phyloP scores from a whole-genome alignment of 2,888 invertebrate species.

The Phytoseiulus persimilis region DNA sequence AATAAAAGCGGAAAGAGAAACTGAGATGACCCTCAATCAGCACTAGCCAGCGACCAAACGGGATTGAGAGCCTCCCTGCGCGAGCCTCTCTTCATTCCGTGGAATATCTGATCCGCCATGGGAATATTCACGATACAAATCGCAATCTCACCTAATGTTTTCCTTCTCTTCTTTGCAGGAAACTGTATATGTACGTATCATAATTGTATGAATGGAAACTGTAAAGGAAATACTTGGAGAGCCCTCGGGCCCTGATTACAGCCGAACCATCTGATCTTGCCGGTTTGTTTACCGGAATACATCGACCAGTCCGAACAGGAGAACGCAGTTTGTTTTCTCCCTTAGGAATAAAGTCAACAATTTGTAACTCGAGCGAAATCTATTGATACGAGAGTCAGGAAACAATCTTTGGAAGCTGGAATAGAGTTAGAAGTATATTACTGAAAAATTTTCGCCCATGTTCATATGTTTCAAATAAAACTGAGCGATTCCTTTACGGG shows the following conservation, averaged over 20 bases:
- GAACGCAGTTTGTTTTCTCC: background rate
- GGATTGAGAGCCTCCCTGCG: no score
- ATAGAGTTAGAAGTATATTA: background rate
- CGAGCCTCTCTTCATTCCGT: no score
- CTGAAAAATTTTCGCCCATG: background rate
- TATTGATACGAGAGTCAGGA: background rate
- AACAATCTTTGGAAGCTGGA: background rate
- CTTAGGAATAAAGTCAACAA: background rate
- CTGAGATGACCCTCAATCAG: background rate
- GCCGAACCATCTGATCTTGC: background rate
- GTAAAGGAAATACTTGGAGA: background rate
- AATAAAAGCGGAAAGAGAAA: background rate
- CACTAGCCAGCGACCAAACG: no score
- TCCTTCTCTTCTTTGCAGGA: constrained; percentile 6
- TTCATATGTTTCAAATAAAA: background rate
- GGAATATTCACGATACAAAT: no score
- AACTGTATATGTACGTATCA: constrained; percentile 38
- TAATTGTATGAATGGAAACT: background rate
- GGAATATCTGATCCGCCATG: no score
- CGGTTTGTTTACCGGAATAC: background rate
- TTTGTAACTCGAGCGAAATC: background rate
- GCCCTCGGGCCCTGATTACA: background rate
- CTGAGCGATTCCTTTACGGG: background rate
- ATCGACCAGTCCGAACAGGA: background rate
- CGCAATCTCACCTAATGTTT: background rate